Evolutionary conservation across 2,888 invertebrate genomes (phyloP), one percentile per base, ranked within the genome.

Genomic region (Eupithecia insigniata): DNA sequence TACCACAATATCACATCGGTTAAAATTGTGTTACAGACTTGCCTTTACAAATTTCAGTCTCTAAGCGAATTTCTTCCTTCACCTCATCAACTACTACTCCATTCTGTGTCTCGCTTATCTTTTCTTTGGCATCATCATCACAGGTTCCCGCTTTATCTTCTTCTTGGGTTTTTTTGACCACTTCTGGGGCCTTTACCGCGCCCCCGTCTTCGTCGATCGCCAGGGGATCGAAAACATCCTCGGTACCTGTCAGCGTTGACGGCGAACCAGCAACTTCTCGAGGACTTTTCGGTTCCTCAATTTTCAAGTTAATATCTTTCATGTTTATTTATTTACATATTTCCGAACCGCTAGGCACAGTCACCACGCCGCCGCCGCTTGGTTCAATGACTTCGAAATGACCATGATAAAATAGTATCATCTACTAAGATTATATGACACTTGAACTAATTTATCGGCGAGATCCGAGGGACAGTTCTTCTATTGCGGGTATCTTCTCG

Each of bases 261-360:
- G 89, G 87, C 80, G 89, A 85, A 78, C 85, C 84, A 77, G 84
- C 89, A 73, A 82, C 85, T 83, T 85, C 71, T 74, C 62, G 71
- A n/a, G 74, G 87, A 80, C 88, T 89, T 86, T 92, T 92, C 78
- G 88, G 89, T 88, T 92, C 93, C 85, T 89, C 90, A 89, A 89
- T 88, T 89, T 93, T 93, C 83, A 91, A 88, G 84, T 88, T 91
- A 90, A 90, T 90, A 92, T 93, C 93, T 89, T 93, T 93, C 93
- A 94, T 94, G 92, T 92, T 94, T 93, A 93, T 93, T 93, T 92
- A 93, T 93, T 93, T 92, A 93, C 93, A 94, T 94, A 92, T 90
- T 94, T 93, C 86, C 89, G 88, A 90, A 83, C 87, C 88, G 86
- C 87, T 86, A 89, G 86, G 87, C 90, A 90, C 91, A 89, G 88